Percentiles rank a stretch among this genome's conserved stretches.
Conservation (phyloP, 2,797 vertebrate genomes). For the Nyctibius grandis region DNA sequence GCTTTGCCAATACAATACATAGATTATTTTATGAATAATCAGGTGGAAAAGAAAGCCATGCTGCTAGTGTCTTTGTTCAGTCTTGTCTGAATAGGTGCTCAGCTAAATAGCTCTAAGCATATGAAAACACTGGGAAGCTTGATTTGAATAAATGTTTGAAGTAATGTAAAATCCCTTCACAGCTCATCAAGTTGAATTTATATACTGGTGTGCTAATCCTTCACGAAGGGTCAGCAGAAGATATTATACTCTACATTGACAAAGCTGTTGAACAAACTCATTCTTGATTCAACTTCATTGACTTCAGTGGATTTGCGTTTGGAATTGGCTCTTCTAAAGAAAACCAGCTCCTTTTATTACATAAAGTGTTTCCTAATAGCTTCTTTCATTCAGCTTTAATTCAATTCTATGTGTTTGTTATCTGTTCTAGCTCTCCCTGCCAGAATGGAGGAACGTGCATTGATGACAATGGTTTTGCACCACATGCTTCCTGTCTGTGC, state of each 20-base stretch:
- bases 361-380: background rate
- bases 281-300: conserved; percentile 1
- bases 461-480: conserved; percentile 74
- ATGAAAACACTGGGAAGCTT: background rate
- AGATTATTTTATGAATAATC: background rate
- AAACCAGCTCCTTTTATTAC: background rate
- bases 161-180: background rate
- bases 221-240: background rate
- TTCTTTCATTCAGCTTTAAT: background rate
- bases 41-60: background rate
- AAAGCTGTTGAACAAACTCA: background rate
- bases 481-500: conserved; percentile 82
- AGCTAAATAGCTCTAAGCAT: background rate
- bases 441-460: conserved; percentile 89
- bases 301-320: conserved; percentile 2
- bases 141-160: conserved; percentile 21
- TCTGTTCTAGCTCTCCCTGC: conserved; percentile 80
- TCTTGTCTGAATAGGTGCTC: background rate
- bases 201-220: background rate
- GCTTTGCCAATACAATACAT: background rate
- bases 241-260: background rate
- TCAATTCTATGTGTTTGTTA: background rate
- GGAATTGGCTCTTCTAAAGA: background rate
- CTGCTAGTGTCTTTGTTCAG: background rate
- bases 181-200: background rate